Percentiles rank a stretch among this genome's conserved stretches.
phyloP scores from a whole-genome alignment of 2,888 invertebrate genomes.

The Drosophila monieri region DNA sequence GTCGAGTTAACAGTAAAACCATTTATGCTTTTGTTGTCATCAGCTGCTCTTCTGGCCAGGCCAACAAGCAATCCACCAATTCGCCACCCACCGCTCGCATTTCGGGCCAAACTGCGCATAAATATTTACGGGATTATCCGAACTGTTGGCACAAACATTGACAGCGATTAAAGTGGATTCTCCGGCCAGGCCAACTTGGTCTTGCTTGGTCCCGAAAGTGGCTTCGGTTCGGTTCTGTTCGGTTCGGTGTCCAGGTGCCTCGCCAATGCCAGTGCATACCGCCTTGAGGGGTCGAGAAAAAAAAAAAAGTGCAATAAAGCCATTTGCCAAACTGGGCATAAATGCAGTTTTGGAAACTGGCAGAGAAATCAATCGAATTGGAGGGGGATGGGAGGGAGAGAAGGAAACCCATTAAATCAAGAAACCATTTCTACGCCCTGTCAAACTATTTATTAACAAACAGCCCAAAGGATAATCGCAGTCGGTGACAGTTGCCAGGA shows the following conservation, averaged over 20 bases:
- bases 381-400: not conserved
- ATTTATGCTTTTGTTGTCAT: slow-evolving; percentile 42
- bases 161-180: slow-evolving; percentile 49
- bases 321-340: not conserved
- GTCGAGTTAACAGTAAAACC: slow-evolving; percentile 22
- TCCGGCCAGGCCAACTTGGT: slow-evolving; percentile 19
- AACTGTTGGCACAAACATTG: slow-evolving; percentile 48
- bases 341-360: not conserved
- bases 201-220: not conserved
- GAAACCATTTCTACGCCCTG: not conserved
- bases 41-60: slow-evolving; percentile 13
- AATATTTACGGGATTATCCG: slow-evolving; percentile 58
- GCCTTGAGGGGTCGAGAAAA: not conserved
- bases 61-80: not conserved
- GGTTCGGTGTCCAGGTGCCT: slow-evolving; percentile 15
- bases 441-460: slow-evolving; percentile 33
- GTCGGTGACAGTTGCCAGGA: slow-evolving; percentile 26
- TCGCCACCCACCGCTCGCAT: slow-evolving; percentile 22
- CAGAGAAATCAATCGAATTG: slow-evolving; percentile 14
- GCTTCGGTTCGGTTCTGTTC: not conserved
- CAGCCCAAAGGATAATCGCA: slow-evolving; percentile 25
- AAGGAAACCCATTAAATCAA: slow-evolving; percentile 1
- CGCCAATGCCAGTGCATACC: not conserved
- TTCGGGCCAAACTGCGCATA: slow-evolving; percentile 46
- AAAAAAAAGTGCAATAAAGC: not conserved